A percentile compares a stretch with the other conserved stretches of the same genome.
Conservation (phyloP, 1,140 invertebrate genomes). For the Sarcophaga peregrina region DNA sequence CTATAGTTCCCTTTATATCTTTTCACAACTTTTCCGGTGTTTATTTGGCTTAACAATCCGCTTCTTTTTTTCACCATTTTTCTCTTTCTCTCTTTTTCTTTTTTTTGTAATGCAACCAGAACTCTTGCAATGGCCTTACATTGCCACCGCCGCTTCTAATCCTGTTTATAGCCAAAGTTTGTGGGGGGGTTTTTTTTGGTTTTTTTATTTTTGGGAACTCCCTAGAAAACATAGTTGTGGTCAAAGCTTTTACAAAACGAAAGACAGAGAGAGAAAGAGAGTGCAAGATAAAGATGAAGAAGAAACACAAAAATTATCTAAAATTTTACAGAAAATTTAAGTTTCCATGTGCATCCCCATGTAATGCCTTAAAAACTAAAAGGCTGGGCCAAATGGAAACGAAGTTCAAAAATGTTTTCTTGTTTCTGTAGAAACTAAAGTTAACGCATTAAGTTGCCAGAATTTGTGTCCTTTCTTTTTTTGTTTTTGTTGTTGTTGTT, state of each 20-base stretch:
- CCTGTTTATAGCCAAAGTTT: not conserved
- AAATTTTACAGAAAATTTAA: not conserved
- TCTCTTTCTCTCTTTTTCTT: no score
- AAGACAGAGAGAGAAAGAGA: not conserved
- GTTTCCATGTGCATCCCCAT: no score
- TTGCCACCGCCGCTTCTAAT: not conserved
- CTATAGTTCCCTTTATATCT: not conserved
- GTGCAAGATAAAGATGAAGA: not conserved
- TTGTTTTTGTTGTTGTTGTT: no score
- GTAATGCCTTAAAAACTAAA: not conserved
- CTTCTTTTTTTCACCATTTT: no score
- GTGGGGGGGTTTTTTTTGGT: not conserved
- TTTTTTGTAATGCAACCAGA: no score
- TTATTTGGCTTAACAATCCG: not conserved
- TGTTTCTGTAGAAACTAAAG: not conserved
- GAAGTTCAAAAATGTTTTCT: not conserved
- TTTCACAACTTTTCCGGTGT: not conserved
- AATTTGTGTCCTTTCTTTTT: not conserved
- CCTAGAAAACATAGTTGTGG: constrained; percentile 5
- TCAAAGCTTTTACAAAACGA: not conserved
- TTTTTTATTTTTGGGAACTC: no score
- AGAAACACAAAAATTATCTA: not conserved
- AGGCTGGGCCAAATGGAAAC: not conserved
- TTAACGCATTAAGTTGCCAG: not conserved
- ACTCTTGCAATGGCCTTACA: not conserved